A percentile compares a stretch with the other conserved stretches of the same genome.
These are phyloP conservation scores for Thumatha senex DNA, from an alignment of 2,888 invertebrate species.

Conservation along the genomic window DNA sequence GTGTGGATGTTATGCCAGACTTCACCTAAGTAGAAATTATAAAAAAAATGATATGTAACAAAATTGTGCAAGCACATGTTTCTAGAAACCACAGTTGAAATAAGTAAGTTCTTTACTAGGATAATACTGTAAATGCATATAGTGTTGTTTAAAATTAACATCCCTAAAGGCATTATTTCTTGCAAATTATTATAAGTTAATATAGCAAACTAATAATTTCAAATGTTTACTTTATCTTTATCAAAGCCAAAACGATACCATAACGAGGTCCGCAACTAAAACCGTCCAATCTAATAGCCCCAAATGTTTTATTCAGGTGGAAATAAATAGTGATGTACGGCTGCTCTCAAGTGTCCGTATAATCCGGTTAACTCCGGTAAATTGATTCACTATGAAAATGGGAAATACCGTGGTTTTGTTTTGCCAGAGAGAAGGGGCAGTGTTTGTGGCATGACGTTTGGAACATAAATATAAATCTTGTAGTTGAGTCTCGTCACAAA, in stretches of 20 bases:
- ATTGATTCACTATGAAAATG: conserved; percentile 32
- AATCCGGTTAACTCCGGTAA: conserved; percentile 38
- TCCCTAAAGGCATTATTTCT: too few species aligned
- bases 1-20: too few species aligned
- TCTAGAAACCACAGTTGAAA: too few species aligned
- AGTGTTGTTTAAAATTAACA: too few species aligned
- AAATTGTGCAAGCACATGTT: too few species aligned
- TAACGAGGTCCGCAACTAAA: conserved; percentile 16
- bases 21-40: too few species aligned
- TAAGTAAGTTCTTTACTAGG: too few species aligned
- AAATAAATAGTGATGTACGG: conserved; percentile 26
- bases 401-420: conserved; percentile 4
- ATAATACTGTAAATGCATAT: too few species aligned
- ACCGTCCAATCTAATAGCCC: conserved; percentile 9
- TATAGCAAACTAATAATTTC: not conserved
- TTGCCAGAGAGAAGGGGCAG: not conserved
- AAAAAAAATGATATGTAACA: too few species aligned
- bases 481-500: too few species aligned
- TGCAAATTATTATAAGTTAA: not conserved
- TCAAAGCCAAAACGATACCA: not conserved
- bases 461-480: too few species aligned
- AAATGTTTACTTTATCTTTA: not conserved
- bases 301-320: conserved; percentile 14
- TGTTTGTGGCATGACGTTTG: too few species aligned
- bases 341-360: conserved; percentile 20